Percentiles rank a stretch among this genome's conserved stretches.
phyloP scores from a whole-genome alignment of 2,888 invertebrate genomes.

The Heteromyza rotundicornis region DNA sequence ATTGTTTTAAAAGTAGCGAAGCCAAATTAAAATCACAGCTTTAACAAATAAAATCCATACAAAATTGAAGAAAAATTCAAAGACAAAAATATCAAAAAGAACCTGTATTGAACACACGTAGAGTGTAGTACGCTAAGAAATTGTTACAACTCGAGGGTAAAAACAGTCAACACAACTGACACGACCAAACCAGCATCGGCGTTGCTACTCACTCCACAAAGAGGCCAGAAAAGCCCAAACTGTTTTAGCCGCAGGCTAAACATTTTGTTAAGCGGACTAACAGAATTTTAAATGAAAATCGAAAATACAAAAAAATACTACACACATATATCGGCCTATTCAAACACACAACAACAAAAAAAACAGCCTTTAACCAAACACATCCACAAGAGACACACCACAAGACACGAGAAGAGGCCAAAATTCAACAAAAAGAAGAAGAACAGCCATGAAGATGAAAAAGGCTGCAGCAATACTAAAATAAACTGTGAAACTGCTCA shows the following conservation, averaged over 20 bases:
- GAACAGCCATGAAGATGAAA: background rate
- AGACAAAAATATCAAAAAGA: too few relatives aligned
- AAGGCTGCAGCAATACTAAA: background rate
- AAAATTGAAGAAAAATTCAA: too few relatives aligned
- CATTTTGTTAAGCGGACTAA: conserved; percentile 1
- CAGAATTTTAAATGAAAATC: conserved; percentile 1
- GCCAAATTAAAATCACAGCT: too few relatives aligned
- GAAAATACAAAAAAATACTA: background rate
- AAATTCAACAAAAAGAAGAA: too few relatives aligned
- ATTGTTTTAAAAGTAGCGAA: too few relatives aligned
- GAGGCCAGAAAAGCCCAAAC: background rate
- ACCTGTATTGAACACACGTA: background rate
- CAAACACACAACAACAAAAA: background rate
- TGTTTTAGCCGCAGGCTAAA: conserved; percentile 4
- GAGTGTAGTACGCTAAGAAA: too few relatives aligned
- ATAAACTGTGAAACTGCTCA: background rate
- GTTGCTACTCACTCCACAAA: background rate
- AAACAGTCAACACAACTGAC: background rate
- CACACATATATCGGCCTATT: background rate
- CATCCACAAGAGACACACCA: background rate
- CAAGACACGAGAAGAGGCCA: too few relatives aligned
- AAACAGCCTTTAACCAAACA: background rate
- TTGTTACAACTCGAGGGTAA: background rate
- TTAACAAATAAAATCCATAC: too few relatives aligned
- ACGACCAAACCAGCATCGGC: background rate